These are phyloP conservation scores for Tiaroga cobitis DNA, from an alignment of 2,797 vertebrate genomes.

Conservation along the genomic window DNA sequence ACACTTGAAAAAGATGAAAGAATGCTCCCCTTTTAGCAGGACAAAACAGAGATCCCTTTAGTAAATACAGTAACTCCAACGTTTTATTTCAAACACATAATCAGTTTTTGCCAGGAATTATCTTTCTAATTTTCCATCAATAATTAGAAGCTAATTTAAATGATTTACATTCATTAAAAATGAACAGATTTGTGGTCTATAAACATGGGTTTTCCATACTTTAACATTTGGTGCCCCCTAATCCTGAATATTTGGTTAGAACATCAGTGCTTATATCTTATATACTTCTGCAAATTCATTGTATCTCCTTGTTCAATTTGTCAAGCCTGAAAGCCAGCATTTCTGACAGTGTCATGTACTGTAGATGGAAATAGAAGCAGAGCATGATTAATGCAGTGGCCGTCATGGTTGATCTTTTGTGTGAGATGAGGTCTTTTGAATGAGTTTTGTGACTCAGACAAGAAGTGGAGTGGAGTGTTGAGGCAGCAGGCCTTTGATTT, in stretches of 20 bases:
- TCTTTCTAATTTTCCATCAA: neutral
- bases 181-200: neutral
- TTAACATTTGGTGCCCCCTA: neutral
- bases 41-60: neutral
- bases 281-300: slow-evolving; percentile 19
- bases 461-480: slow-evolving; percentile 41
- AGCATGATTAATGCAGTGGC: slow-evolving; percentile 50
- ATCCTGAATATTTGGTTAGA: neutral
- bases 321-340: slow-evolving; percentile 24
- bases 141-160: neutral
- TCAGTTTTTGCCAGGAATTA: neutral
- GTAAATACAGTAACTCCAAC: neutral
- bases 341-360: slow-evolving; percentile 31
- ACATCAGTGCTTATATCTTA: neutral
- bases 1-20: neutral
- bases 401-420: slow-evolving; percentile 45
- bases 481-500: slow-evolving; percentile 59
- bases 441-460: slow-evolving; percentile 50
- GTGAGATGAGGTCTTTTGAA: slow-evolving; percentile 47
- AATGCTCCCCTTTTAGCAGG: slow-evolving; percentile 8
- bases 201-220: neutral
- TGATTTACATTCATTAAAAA: neutral
- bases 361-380: slow-evolving; percentile 48
- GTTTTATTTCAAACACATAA: neutral
- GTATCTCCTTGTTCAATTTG: slow-evolving; percentile 20